Evolutionary conservation across 2,888 invertebrate species (phyloP), one percentile per base, ranked within the genome.

Genomic region (Eucera pruinosa): DNA sequence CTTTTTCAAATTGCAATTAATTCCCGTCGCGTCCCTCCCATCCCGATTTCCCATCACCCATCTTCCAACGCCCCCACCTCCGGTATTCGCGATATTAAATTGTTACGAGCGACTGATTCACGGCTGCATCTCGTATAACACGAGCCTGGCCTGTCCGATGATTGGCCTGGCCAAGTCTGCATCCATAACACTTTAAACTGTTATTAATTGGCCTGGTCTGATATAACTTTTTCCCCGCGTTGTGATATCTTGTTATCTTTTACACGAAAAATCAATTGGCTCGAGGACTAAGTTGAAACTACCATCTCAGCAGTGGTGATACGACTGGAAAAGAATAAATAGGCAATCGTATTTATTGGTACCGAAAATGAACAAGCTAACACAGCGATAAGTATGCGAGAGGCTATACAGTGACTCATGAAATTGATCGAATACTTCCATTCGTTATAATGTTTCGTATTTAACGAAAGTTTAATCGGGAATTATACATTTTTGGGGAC

Each of bases 71-170:
- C 2, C 48, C 3, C 15, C 48, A 18, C 15, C 18, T 11, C 13
- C 39, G 45, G n/a, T 41, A 58, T 20, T 65, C 36, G 45, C 71
- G 64, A 70, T 71, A 71, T 75, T 65, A 75, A 75, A 74, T 64
- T 45, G 57, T 70, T 70, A 52, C 70, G 57, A 64, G 48, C 62
- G 50, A 23, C 20, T 30, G 57, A 74, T 64, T 62, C 74, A 64
- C 71, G 66, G 58, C 20, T 57, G 20, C 23, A 25, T 52, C 18
- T 43, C 58, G 58, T 48, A 45, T 27, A 43, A 48, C 36, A 48
- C 50, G 36, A 70, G n/a, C n/a, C 18, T 27, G n/a, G 33, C 15
- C 15, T 13, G n/a, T 23, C 11, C 13, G n/a, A 23, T 43, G 36
- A 74, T 74, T 69, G 62, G 50, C 20, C 50, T 18, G 65, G 18